Evolutionary conservation across 2,797 vertebrate species (phyloP).

Genomic region (Galaxias olidus): DNA sequence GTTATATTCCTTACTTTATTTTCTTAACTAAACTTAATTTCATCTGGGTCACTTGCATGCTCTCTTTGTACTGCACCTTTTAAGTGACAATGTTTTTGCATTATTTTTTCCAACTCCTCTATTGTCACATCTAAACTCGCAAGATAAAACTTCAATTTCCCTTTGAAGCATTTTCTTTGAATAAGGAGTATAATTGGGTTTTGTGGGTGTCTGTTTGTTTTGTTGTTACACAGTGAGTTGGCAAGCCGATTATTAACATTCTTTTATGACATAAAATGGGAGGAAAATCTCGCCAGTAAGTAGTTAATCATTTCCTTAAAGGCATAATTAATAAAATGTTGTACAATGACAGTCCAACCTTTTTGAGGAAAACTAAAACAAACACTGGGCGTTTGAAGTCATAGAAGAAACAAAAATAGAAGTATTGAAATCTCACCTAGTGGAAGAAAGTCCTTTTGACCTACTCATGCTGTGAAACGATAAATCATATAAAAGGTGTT

Average conservation of each 20-base stretch:
- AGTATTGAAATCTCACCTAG: no score
- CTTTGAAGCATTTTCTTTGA: slow-evolving; percentile 62
- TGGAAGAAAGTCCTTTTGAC: no score
- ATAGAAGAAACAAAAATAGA: slow-evolving; percentile 39
- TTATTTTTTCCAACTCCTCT: slow-evolving; percentile 73
- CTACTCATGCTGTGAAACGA: no score
- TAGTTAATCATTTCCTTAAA: slow-evolving; percentile 65
- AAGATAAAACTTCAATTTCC: slow-evolving; percentile 60
- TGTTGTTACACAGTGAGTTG: slow-evolving; percentile 61
- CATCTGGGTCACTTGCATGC: slow-evolving; percentile 98
- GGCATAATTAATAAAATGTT: slow-evolving; percentile 64
- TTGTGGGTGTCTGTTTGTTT: slow-evolving; percentile 65
- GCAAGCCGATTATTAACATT: slow-evolving; percentile 57
- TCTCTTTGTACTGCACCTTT: slow-evolving; percentile 82
- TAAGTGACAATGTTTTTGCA: slow-evolving; percentile 81
- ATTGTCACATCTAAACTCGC: slow-evolving; percentile 74
- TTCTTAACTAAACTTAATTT: slow-evolving; percentile 85
- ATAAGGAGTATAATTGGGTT: slow-evolving; percentile 63
- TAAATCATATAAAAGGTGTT: not conserved
- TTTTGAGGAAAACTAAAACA: slow-evolving; percentile 58
- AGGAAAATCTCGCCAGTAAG: slow-evolving; percentile 57
- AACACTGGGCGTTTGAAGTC: slow-evolving; percentile 58
- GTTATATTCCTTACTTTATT: slow-evolving; percentile 89
- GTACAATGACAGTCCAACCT: slow-evolving; percentile 47
- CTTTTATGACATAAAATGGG: slow-evolving; percentile 59